Base-by-base conservation (phyloP, 2,888 invertebrate genomes). In the Melikaiella ostensackeni region DNA sequence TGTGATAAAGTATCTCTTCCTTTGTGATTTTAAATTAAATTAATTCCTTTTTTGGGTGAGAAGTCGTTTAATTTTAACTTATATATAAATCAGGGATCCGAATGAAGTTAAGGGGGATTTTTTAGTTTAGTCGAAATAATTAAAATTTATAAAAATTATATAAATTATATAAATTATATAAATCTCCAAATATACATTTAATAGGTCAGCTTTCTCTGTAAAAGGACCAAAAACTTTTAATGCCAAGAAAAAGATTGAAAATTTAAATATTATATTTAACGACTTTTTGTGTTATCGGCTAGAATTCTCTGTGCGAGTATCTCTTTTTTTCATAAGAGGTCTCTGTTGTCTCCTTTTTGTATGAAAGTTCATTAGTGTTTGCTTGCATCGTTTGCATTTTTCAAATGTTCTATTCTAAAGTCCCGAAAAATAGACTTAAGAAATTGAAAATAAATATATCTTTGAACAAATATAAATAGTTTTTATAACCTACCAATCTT, bases 231-330 rank as follows among this genome's bases (percentile, higher is more conserved):
- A 42, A 11, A 5, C 16, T 42, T 42, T 1, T 16, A 42, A 42
- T 16, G 3, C 16, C 16, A 16, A 16, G 42, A 42, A 16, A 42
- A 42, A 0, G 42, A 42, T 42, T 42, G 42, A n/a, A 50, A 42
- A 42, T 42, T 19, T 50, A 50, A n/a, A n/a, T 50, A 50, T 46
- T 46, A 46, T 46, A 46, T 50, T 13, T 42, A 42, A 42, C 42
- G 16, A 50, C 9, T 30, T 35, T 63, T 21, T 63, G 13, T 21
- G 8, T 63, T 63, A 63, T 63, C 63, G 63, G 35, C 63, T n/a
- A 63, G 33, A 35, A 35, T 63, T 33, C 9, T 63, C 11, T 21
- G 9, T 21, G 13, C 2, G 11, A 35, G 11, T 63, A 11, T 35
- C 30, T 63, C 5, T 63, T 21, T 35, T 63, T 35, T 21, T 33